Evolutionary conservation across 1,140 invertebrate species (phyloP).

Genomic region (Drosophila willistoni): DNA sequence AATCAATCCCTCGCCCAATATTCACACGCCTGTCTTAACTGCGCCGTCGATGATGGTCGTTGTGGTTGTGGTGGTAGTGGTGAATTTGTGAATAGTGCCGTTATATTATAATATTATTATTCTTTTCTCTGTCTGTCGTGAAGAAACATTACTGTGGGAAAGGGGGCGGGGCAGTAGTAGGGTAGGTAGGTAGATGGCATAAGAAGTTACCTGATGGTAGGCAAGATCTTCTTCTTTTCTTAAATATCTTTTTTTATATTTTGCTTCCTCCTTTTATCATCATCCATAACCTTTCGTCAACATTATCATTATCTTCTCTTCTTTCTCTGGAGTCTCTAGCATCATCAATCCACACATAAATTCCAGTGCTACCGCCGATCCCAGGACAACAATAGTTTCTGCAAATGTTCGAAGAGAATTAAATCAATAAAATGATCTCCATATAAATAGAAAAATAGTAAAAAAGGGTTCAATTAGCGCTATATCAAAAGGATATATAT

Average conservation of each 20-base stretch:
- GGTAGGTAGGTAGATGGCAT: constrained; percentile 44
- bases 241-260: neutral
- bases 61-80: constrained; percentile 5
- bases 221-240: constrained; percentile 33
- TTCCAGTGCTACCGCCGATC: neutral
- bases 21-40: neutral
- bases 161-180: constrained; percentile 1
- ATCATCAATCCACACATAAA: constrained; percentile 3
- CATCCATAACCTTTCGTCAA: neutral
- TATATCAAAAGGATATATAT: neutral
- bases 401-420: constrained; percentile 7
- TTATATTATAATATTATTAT: constrained; percentile 10
- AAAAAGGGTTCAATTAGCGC: neutral
- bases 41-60: neutral
- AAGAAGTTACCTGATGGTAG: constrained; percentile 71
- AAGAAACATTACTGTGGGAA: constrained; percentile 72
- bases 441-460: neutral
- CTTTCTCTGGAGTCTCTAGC: neutral
- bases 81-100: neutral
- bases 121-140: constrained; percentile 60
- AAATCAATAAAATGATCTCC: neutral
- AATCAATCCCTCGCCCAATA: neutral
- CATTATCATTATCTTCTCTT: neutral
- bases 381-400: neutral
- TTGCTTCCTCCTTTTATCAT: neutral